These are phyloP conservation scores for Acrocephalus arundinaceus DNA, from an alignment of 2,113 vertebrate species.

Conservation along the genomic window DNA sequence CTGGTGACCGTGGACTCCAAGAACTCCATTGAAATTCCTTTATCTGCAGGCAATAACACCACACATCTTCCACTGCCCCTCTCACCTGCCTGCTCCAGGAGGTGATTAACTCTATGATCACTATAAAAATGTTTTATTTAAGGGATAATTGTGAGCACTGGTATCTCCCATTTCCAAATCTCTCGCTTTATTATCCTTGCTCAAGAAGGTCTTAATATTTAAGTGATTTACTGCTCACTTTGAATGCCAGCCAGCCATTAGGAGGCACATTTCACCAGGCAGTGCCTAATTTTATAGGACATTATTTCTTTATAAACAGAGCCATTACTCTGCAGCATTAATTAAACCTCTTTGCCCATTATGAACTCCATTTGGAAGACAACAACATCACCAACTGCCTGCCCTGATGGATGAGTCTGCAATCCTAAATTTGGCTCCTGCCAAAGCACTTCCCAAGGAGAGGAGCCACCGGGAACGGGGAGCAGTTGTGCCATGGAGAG, in stretches of 20 bases:
- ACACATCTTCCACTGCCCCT: not conserved
- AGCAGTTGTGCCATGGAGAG: conserved; percentile 16
- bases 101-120: conserved; percentile 70
- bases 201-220: conserved; percentile 80
- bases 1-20: not conserved
- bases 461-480: not conserved
- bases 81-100: conserved; percentile 45
- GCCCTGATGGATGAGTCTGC: conserved; percentile 50
- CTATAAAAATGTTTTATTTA: conserved; percentile 80
- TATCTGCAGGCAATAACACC: not conserved
- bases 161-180: conserved; percentile 71
- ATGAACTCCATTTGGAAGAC: conserved; percentile 67
- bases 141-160: conserved; percentile 68
- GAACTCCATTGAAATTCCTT: not conserved
- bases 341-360: conserved; percentile 73
- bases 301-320: conserved; percentile 84
- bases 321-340: conserved; percentile 73
- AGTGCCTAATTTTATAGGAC: conserved; percentile 76
- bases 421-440: conserved; percentile 26
- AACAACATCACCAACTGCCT: conserved; percentile 3
- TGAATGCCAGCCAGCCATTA: conserved; percentile 77
- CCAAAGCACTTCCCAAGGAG: conserved; percentile 36
- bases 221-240: conserved; percentile 79
- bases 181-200: conserved; percentile 75
- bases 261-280: conserved; percentile 70